phyloP scores from a whole-genome alignment of 2,797 vertebrate genomes.

The Otolemur crassicaudatus region DNA sequence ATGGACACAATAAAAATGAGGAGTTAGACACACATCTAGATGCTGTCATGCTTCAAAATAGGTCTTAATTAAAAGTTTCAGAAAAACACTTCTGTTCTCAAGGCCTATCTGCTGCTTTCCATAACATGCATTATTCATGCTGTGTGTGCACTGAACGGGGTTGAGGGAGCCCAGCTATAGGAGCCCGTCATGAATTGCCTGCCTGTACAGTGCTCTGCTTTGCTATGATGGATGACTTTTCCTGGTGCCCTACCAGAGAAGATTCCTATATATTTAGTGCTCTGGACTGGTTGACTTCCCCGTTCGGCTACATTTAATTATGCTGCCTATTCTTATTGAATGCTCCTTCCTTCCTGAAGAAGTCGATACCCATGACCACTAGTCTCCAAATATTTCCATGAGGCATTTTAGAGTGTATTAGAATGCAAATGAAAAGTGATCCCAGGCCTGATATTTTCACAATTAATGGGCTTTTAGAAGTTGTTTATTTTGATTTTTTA shows the following conservation, averaged over 20 bases:
- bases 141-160: conserved; percentile 27
- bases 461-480: conserved; percentile 2
- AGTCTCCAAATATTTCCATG: neutral
- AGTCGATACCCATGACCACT: conserved; percentile 33
- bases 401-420: conserved; percentile 36
- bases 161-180: conserved; percentile 53
- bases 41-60: neutral
- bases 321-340: conserved; percentile 12
- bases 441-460: neutral
- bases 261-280: neutral
- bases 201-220: neutral
- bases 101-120: neutral
- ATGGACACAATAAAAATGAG: neutral
- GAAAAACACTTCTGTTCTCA: neutral
- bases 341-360: neutral
- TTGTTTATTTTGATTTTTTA: conserved; percentile 21
- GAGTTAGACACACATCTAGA: neutral
- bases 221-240: neutral
- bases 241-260: neutral
- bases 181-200: conserved; percentile 16
- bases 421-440: conserved; percentile 50
- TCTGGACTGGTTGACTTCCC: neutral
- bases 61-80: conserved; percentile 10
- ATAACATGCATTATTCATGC: conserved; percentile 58
- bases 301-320: conserved; percentile 3